Base-by-base conservation (phyloP, 2,113 vertebrate genomes). In the Corvus hawaiiensis region DNA sequence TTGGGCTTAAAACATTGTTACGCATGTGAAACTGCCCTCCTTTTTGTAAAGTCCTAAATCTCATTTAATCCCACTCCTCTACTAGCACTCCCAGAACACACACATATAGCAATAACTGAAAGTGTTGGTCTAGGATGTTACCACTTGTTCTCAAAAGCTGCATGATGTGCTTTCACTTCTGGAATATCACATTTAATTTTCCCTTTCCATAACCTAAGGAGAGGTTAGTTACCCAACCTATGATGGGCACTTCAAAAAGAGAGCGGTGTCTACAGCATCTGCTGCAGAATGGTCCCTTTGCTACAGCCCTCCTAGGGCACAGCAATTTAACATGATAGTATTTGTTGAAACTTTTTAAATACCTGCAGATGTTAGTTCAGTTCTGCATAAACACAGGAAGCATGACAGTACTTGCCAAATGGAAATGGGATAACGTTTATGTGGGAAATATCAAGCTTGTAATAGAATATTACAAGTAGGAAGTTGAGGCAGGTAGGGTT, bases 341-440 rank as follows among this genome's bases (percentile, higher is more conserved):
- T 78, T 41, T 58, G n/a, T 22, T 92, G 76, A 80, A 90, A 81
- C 43, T 90, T 92, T 28, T 87, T 78, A 94, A 95, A 84, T 32
- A 93, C 56, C 76, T 96, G 85, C 94, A 96, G 92, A 92, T 93
- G 92, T 96, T 75, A 89, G n/a, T 46, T 75, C 44, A 84, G 68
- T 52, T 90, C 83, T 90, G 27, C 35, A 90, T 46, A 93, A 94
- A 93, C 80, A 94, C 69, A 90, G 92, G 86, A 96, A 96, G 44
- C 41, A 48, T 1, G 52, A 41, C 68, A 27, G 22, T 49, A 72
- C 81, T 87, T 93, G 80, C 76, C 90, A 94, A 75, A 84, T 43
- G 44, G 56, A 92, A 87, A 78, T 6, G 26, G 92, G 73, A 78
- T 74, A 84, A 95, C 90, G 68, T 94, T 90, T 93, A 90, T 4